Percentiles rank a stretch among this genome's conserved stretches.
Conservation (phyloP, 2,797 vertebrate species). For the Amniataba percoides region DNA sequence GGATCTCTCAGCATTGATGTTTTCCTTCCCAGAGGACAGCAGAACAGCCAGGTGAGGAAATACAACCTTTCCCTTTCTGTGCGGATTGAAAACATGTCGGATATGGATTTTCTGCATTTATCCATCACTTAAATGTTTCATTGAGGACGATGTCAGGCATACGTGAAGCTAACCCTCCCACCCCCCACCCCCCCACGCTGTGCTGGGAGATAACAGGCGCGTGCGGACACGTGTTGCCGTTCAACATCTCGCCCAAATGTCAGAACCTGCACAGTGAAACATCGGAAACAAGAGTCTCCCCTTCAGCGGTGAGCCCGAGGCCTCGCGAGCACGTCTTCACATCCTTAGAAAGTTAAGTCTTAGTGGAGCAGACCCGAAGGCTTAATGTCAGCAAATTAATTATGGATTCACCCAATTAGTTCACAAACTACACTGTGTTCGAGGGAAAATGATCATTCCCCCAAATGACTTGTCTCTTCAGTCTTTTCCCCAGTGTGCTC, state of each 20-base stretch:
- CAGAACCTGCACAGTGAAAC: conserved; percentile 46
- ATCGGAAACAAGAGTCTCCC: conserved; percentile 44
- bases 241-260: conserved; percentile 52
- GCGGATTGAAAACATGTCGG: conserved; percentile 47
- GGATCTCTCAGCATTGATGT: conserved; percentile 25
- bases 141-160: conserved; percentile 30
- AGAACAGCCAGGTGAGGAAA: conserved; percentile 20
- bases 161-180: conserved; percentile 17
- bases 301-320: conserved; percentile 57
- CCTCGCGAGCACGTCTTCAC: conserved; percentile 46
- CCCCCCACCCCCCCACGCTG: neutral
- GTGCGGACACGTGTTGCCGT: conserved; percentile 39
- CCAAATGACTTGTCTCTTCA: conserved; percentile 68
- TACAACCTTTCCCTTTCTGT: conserved; percentile 14
- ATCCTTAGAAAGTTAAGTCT: conserved; percentile 70
- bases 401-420: conserved; percentile 84
- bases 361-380: conserved; percentile 70
- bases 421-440: conserved; percentile 77
- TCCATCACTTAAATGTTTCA: conserved; percentile 43
- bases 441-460: conserved; percentile 73
- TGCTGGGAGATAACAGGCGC: conserved; percentile 27
- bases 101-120: conserved; percentile 57
- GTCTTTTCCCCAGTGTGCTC: conserved; percentile 58
- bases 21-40: conserved; percentile 13
- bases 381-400: conserved; percentile 84